Conservation (phyloP, 2,888 invertebrate species). For the Pollenia angustigena region DNA sequence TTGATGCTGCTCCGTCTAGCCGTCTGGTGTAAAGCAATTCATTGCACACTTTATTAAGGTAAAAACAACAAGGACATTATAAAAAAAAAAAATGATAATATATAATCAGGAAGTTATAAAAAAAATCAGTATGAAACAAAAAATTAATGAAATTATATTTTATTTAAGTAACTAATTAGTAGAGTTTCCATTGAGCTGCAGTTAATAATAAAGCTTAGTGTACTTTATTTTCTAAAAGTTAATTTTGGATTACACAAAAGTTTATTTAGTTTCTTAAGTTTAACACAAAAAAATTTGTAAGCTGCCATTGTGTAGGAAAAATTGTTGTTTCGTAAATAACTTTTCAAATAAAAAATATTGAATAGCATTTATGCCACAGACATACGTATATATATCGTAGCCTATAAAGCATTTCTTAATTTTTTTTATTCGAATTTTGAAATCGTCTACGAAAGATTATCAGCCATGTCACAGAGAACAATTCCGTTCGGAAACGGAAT, state of each 20-base stretch:
- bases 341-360: no score
- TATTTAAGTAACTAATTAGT: slow-evolving; percentile 70
- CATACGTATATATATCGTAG: no score
- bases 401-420: no score
- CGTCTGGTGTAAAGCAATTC: slow-evolving; percentile 79
- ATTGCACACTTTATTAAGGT: slow-evolving; percentile 70
- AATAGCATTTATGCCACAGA: no score
- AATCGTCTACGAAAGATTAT: no score
- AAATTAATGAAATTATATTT: slow-evolving; percentile 68
- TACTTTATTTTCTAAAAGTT: neutral
- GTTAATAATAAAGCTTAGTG: slow-evolving; percentile 13
- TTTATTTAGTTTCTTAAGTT: no score
- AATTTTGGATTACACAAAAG: neutral
- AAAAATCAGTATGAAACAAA: slow-evolving; percentile 32
- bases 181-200: slow-evolving; percentile 15
- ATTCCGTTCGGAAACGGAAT: no score
- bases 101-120: slow-evolving; percentile 70
- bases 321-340: no score
- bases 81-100: slow-evolving; percentile 12
- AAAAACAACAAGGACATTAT: slow-evolving; percentile 55
- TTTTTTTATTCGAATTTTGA: no score
- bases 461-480: no score
- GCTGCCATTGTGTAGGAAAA: no score
- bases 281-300: no score
- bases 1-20: slow-evolving; percentile 78